These are phyloP conservation scores for Allophyes oxyacanthae DNA, from an alignment of 2,888 invertebrate species.

Conservation along the genomic window DNA sequence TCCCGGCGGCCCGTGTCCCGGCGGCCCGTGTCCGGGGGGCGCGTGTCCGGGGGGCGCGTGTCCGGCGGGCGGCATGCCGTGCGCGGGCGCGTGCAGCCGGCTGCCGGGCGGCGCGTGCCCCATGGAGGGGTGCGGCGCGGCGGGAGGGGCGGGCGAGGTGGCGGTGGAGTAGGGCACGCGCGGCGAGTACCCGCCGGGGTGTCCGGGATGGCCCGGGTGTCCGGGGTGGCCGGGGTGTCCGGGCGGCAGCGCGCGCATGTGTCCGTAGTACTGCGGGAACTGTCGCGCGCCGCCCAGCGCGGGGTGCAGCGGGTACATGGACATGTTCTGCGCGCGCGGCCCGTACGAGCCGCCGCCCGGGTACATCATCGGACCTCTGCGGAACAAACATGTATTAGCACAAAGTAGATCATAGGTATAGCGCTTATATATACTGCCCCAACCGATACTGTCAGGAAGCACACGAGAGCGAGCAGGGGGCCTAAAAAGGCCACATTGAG, in stretches of 20 bases:
- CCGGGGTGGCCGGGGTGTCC: conserved; percentile 44
- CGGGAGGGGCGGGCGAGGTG: conserved; percentile 28
- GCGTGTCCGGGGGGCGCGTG: conserved; percentile 39
- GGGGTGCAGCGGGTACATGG: conserved; percentile 65
- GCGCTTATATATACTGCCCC: too few relatives aligned
- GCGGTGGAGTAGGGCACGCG: conserved; percentile 34
- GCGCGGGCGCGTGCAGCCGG: conserved; percentile 45
- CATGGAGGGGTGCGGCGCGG: conserved; percentile 21
- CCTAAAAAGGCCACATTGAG: too few relatives aligned
- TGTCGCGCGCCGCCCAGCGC: conserved; percentile 42
- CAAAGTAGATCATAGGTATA: too few relatives aligned
- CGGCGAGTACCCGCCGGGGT: conserved; percentile 44
- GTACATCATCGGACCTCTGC: conserved; percentile 84
- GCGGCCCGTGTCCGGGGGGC: conserved; percentile 15
- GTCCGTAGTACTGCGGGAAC: conserved; percentile 74
- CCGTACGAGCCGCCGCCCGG: conserved; percentile 69
- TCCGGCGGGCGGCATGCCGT: conserved; percentile 44
- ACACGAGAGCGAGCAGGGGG: too few relatives aligned
- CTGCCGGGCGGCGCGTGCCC: conserved; percentile 14
- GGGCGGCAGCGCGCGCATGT: conserved; percentile 51
- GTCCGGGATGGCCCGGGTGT: conserved; percentile 18
- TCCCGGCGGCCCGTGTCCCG: conserved; percentile 22
- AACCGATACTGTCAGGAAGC: too few relatives aligned
- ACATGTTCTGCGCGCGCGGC: conserved; percentile 67
- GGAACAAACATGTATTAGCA: neutral